Evolutionary conservation across 2,113 vertebrate species (phyloP).

Genomic region (Hiodon tergisus): DNA sequence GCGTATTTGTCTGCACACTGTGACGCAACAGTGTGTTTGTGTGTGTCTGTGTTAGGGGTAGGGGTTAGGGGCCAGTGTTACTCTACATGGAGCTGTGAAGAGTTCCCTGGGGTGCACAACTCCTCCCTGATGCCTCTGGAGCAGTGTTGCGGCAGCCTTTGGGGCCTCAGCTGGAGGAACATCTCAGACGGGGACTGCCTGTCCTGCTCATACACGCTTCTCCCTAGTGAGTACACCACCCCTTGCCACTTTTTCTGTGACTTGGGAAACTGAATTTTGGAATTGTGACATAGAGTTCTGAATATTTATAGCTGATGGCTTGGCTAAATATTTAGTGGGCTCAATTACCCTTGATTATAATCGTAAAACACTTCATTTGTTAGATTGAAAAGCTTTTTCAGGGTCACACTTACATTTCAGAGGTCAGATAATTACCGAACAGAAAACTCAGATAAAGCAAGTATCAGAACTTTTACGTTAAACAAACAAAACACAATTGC

Average conservation of each 20-base stretch:
- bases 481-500: too few relatives aligned
- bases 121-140: constrained; percentile 63
- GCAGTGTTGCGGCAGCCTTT: constrained; percentile 71
- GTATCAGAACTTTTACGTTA: too few relatives aligned
- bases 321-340: too few relatives aligned
- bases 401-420: too few relatives aligned
- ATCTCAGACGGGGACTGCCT: constrained; percentile 62
- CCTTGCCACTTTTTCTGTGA: background rate
- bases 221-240: constrained; percentile 49
- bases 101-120: constrained; percentile 49
- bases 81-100: constrained; percentile 69
- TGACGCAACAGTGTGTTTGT: background rate
- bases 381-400: too few relatives aligned
- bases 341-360: too few relatives aligned
- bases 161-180: constrained; percentile 81
- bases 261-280: background rate
- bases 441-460: too few relatives aligned
- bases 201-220: constrained; percentile 64
- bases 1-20: background rate
- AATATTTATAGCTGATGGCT: too few relatives aligned
- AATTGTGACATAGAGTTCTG: background rate
- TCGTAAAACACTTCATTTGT: too few relatives aligned
- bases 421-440: too few relatives aligned
- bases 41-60: constrained; percentile 32
- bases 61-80: constrained; percentile 67